These are phyloP conservation scores for Ormyrus rosae DNA, from an alignment of 2,888 invertebrate species.

Conservation along the genomic window DNA sequence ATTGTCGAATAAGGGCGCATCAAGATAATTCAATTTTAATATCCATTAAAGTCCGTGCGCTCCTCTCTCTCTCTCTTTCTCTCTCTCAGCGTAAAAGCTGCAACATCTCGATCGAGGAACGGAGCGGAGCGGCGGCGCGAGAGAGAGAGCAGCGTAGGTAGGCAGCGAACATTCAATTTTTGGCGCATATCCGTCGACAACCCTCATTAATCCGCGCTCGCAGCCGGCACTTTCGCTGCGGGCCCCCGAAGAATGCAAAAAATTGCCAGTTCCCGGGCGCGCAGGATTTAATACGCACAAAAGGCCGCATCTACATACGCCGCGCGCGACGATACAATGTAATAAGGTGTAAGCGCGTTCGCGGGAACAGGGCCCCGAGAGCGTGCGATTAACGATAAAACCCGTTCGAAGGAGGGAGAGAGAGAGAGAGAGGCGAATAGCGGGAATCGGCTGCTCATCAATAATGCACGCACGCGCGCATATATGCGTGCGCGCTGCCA, in stretches of 20 bases:
- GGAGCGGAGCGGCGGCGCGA: too few species aligned
- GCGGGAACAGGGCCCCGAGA: not conserved
- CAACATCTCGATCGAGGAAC: too few species aligned
- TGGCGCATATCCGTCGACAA: not conserved
- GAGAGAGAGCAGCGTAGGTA: not conserved
- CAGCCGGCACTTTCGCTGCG: constrained; percentile 5
- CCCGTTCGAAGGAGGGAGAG: constrained; percentile 6
- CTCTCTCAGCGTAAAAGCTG: too few species aligned
- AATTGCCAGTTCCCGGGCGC: constrained; percentile 12
- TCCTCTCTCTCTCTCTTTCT: too few species aligned
- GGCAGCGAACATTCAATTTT: not conserved
- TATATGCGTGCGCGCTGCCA: not conserved
- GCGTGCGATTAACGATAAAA: constrained; percentile 31
- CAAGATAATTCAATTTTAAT: too few species aligned
- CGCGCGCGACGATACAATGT: constrained; percentile 6
- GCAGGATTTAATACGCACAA: constrained; percentile 4
- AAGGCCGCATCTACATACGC: not conserved
- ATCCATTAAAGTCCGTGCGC: too few species aligned
- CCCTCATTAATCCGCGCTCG: too few species aligned
- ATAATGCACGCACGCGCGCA: constrained; percentile 3
- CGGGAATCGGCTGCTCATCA: not conserved
- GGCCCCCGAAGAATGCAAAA: constrained; percentile 19
- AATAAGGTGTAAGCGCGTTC: constrained; percentile 15
- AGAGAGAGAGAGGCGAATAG: constrained; percentile 12
- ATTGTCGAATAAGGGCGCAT: too few species aligned